Percentiles rank a stretch among this genome's conserved stretches.
Evolutionary conservation across 2,113 vertebrate species (phyloP).

Genomic region (Calyptommatus sinebrachiatus): DNA sequence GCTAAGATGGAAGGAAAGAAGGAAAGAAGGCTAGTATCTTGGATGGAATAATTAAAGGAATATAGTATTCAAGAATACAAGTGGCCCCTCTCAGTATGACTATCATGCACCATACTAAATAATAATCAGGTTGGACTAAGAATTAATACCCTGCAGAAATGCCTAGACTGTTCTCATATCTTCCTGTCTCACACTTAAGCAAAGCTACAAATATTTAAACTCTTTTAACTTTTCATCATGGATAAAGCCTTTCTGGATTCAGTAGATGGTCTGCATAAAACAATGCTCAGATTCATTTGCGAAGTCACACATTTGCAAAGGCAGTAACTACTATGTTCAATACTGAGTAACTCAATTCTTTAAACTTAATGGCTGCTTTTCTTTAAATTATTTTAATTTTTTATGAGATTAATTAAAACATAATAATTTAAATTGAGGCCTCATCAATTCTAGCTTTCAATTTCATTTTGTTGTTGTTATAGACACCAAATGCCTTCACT

Average conservation of each 20-base stretch:
- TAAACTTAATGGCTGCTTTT: neutral
- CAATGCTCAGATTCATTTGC: neutral
- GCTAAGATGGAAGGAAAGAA: too few relatives aligned
- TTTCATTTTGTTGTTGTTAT: neutral
- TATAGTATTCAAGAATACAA: too few relatives aligned
- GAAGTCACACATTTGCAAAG: neutral
- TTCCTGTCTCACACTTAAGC: neutral
- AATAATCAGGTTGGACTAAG: neutral
- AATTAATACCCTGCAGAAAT: neutral
- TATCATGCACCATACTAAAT: neutral
- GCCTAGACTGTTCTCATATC: neutral
- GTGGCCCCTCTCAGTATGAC: too few relatives aligned
- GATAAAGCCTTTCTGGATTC: neutral
- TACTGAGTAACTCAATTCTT: neutral
- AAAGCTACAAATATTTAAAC: constrained; percentile 4
- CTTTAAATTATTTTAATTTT: neutral
- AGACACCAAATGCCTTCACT: neutral
- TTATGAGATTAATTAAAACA: neutral
- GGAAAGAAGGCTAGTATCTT: too few relatives aligned
- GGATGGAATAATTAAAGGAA: too few relatives aligned
- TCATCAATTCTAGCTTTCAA: neutral
- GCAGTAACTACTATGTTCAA: neutral
- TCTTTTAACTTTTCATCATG: neutral
- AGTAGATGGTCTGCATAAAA: neutral
- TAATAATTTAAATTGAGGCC: neutral